Base-by-base conservation (phyloP, 2,113 vertebrate genomes). In the Bettongia penicillata region DNA sequence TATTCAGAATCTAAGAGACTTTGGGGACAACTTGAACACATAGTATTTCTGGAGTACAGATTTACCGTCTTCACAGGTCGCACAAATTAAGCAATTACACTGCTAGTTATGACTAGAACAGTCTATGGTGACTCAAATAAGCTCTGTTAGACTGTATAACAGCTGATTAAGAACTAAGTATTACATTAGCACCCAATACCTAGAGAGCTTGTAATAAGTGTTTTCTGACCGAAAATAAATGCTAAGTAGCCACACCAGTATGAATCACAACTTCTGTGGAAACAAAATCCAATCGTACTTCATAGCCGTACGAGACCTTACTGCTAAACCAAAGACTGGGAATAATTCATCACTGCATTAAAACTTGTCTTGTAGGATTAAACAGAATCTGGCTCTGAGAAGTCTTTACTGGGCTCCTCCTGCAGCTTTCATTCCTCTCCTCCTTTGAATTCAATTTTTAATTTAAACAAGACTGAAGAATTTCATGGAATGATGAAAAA, bases 401-500 rank as follows among this genome's bases (percentile, higher is more conserved):
- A 90, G 23, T 31, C 92, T 96, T 52, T 90, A 8, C 61, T 96
- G 47, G 93, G 23, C 19, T 92, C 25, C 91, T 92, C 90, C 91
- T 93, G 48, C 91, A 49, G 68, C 94, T 92, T 97, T 95, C 12
- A 94, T 51, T 95, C 61, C 47, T 96, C 52, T 90, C 26, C 49
- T 51, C 77, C 10, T 26, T 31, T 55, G 8, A 89, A 94, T 92
- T 93, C 93, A 94, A 61, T 92, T 94, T 92, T 92, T 92, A 94
- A 61, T 94, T 93, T 49, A 95, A 94, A 96, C 48, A 92, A 91
- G 91, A 84, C 91, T 97, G 53, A 96, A 53, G 94, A 43, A 92
- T 57, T 94, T 92, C 94, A 68, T 92, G 53, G 96, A 95, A 95
- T 49, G 96, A 93, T 93, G 31, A 96, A 48, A 95, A 97, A 94